Conservation (phyloP, 2,113 vertebrate species). For the Grammomys dolichurus region DNA sequence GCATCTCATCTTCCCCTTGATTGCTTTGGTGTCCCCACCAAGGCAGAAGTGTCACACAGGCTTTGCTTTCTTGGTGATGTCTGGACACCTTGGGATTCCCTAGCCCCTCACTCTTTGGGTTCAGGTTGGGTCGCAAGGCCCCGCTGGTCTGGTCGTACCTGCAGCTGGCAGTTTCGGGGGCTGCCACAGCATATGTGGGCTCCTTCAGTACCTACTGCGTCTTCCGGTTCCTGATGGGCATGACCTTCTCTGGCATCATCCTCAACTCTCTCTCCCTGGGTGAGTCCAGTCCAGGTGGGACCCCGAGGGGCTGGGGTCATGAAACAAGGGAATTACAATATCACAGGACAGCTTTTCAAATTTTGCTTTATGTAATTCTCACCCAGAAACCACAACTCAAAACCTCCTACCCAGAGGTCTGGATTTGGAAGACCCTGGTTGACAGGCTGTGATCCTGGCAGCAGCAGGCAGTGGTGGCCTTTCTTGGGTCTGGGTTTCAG, state of each 20-base stretch:
- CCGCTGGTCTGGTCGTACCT: constrained; percentile 92
- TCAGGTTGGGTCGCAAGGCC: constrained; percentile 91
- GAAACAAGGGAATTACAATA: not conserved
- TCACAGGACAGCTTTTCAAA: rapidly evolving
- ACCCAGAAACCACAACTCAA: not conserved
- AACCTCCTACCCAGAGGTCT: not conserved
- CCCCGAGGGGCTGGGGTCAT: rapidly evolving
- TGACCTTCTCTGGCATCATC: constrained; percentile 92
- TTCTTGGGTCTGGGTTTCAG: not conserved
- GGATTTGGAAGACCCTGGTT: not conserved
- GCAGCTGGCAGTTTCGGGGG: constrained; percentile 89
- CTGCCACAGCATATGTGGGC: constrained; percentile 87
- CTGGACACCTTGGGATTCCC: rapidly evolving
- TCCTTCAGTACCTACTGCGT: constrained; percentile 89
- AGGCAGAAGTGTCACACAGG: not conserved
- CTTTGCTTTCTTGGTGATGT: not conserved
- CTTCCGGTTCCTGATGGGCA: constrained; percentile 91
- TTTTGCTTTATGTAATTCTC: not conserved
- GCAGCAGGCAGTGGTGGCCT: rapidly evolving
- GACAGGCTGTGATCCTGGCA: rapidly evolving
- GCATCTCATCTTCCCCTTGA: not conserved
- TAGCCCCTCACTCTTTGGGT: not conserved
- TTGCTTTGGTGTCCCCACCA: not conserved
- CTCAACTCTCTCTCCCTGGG: constrained; percentile 92
- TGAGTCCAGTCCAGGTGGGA: constrained; percentile 75